Percentiles rank a stretch among this genome's conserved stretches.
These are phyloP conservation scores for Glaucidium brasilianum DNA, from an alignment of 2,113 vertebrate genomes.

Conservation along the genomic window DNA sequence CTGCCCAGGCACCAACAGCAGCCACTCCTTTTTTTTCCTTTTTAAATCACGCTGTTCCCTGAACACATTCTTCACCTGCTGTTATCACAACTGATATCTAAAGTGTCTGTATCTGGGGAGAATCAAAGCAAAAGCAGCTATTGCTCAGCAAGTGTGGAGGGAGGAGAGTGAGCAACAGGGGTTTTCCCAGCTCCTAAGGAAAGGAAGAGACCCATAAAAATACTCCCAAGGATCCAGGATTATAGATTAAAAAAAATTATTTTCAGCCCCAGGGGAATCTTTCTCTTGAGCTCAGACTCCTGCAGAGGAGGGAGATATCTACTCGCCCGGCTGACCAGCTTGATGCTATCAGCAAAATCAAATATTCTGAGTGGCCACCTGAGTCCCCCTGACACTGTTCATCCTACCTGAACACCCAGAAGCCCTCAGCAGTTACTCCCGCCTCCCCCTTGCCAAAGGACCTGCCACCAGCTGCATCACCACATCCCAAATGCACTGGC, in stretches of 20 bases:
- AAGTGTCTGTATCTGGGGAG: not conserved
- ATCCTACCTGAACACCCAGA: not conserved
- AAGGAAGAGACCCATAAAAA: not conserved
- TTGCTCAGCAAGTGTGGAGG: not conserved
- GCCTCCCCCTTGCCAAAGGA: not conserved
- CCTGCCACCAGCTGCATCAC: not conserved
- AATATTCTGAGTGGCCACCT: not conserved
- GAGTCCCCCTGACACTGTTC: not conserved
- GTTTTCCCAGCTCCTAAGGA: not conserved
- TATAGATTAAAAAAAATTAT: not conserved
- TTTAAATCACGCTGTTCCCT: rapidly evolving
- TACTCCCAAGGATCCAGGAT: not conserved
- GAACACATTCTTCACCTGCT: not conserved
- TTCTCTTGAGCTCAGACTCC: not conserved
- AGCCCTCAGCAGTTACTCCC: not conserved
- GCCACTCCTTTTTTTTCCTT: not conserved
- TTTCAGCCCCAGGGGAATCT: not conserved
- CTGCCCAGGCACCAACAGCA: not conserved
- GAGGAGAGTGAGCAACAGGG: not conserved
- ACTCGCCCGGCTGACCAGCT: rapidly evolving
- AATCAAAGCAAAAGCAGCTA: not conserved
- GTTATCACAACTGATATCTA: not conserved
- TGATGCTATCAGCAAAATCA: not conserved
- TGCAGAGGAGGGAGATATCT: not conserved
- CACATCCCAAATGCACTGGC: rapidly evolving